Conservation (phyloP, 2,113 vertebrate species). For the Erythrolamprus reginae region DNA sequence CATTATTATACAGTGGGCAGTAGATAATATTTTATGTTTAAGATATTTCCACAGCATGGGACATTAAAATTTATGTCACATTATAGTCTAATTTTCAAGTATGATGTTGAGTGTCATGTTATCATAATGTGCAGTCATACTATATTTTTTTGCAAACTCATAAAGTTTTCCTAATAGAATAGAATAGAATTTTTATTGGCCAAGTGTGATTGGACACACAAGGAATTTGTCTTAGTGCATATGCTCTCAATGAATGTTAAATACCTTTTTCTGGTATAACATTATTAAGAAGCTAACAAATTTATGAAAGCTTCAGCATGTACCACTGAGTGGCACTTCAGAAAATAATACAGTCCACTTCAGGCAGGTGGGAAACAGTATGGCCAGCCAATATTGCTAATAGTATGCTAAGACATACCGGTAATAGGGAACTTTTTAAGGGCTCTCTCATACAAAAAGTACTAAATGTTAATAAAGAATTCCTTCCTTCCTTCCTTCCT, state of each 20-base stretch:
- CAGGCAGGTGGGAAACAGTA: not conserved
- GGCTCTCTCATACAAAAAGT: not conserved
- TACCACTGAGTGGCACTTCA: not conserved
- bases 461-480: not conserved
- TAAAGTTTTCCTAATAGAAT: conserved; percentile 2
- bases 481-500: not conserved
- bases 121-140: not conserved
- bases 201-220: no score
- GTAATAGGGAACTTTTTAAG: not conserved
- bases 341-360: not conserved
- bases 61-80: conserved; percentile 17
- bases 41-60: conserved; percentile 26
- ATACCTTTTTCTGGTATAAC: not conserved
- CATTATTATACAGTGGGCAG: conserved; percentile 39
- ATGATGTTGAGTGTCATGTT: not conserved
- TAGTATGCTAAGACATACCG: not conserved
- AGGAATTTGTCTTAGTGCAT: no score
- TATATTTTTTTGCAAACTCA: not conserved
- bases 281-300: not conserved
- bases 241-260: not conserved
- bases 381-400: not conserved
- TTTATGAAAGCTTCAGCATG: not conserved
- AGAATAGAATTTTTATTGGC: no score
- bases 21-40: conserved; percentile 48
- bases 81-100: not conserved